These are phyloP conservation scores for Rhagium mordax DNA, from an alignment of 2,888 invertebrate genomes.

Conservation along the genomic window DNA sequence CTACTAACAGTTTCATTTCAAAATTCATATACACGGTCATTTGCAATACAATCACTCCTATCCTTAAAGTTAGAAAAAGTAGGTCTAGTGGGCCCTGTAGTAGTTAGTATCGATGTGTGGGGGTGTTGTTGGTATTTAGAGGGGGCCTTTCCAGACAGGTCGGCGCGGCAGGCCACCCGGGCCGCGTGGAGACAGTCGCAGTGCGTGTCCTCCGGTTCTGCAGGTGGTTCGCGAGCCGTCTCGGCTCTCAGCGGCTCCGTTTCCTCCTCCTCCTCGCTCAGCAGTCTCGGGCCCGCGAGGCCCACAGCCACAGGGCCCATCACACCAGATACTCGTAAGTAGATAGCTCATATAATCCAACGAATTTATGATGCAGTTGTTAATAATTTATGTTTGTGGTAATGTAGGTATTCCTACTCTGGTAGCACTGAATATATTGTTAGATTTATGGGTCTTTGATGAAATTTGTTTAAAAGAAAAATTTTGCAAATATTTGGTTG, in stretches of 20 bases:
- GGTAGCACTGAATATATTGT: background rate
- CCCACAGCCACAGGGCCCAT: constrained; percentile 78
- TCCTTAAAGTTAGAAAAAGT: background rate
- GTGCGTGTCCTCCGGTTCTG: constrained; percentile 78
- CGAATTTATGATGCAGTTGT: background rate
- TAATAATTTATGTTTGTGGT: background rate
- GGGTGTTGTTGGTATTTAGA: constrained; percentile 71
- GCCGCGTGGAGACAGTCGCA: constrained; percentile 90
- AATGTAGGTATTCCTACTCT: background rate
- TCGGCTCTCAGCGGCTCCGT: constrained; percentile 87
- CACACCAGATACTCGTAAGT: constrained; percentile 81
- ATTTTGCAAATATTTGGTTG: too few relatives aligned
- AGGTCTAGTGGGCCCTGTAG: constrained; percentile 46
- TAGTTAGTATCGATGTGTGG: constrained; percentile 63
- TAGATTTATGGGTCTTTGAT: too few relatives aligned
- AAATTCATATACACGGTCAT: constrained; percentile 15
- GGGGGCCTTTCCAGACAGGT: constrained; percentile 84
- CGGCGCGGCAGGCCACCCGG: constrained; percentile 88
- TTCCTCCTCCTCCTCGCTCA: constrained; percentile 79
- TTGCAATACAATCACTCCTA: constrained; percentile 6
- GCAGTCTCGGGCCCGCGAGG: constrained; percentile 75
- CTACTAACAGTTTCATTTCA: constrained; percentile 21
- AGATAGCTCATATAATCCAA: constrained; percentile 30
- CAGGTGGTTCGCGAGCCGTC: constrained; percentile 74
- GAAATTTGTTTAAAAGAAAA: too few relatives aligned